phyloP scores from a whole-genome alignment of 2,888 invertebrate species.

The Calliphora vomitoria region DNA sequence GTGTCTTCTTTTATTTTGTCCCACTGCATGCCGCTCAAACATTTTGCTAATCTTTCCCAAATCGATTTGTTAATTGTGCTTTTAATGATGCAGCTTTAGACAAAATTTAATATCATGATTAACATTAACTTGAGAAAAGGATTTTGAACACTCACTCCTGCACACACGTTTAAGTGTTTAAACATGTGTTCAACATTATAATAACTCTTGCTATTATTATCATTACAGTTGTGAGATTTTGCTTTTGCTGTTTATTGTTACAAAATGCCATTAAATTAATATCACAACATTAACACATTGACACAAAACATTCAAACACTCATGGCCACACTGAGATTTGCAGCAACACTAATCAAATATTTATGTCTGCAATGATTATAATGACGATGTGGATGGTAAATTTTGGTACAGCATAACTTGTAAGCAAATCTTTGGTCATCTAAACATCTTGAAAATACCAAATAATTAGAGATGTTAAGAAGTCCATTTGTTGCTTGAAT shows the following conservation, averaged over 20 bases:
- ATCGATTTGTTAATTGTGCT: not conserved
- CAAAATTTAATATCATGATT: not conserved
- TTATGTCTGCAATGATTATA: conserved; percentile 11
- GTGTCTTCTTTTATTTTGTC: too few species aligned
- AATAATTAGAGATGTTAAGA: conserved; percentile 35
- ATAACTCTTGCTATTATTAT: not conserved
- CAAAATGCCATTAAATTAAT: conserved; percentile 52
- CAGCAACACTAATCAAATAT: conserved; percentile 28
- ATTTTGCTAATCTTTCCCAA: not conserved
- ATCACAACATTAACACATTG: conserved; percentile 61
- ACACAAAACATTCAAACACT: conserved; percentile 1
- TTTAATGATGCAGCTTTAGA: not conserved
- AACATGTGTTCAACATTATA: conserved; percentile 10
- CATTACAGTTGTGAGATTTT: not conserved
- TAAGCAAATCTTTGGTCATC: conserved; percentile 28
- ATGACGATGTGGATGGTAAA: conserved; percentile 7
- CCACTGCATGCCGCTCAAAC: not conserved
- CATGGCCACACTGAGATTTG: not conserved
- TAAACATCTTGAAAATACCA: conserved; percentile 19
- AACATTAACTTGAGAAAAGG: not conserved
- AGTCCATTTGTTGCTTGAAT: conserved; percentile 13
- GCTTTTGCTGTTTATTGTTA: conserved; percentile 6
- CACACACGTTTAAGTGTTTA: not conserved
- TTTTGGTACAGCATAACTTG: not conserved
- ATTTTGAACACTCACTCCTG: not conserved